These are phyloP conservation scores for Phrynocephalus vlangalii DNA, from an alignment of 2,797 vertebrate genomes.

Conservation along the genomic window DNA sequence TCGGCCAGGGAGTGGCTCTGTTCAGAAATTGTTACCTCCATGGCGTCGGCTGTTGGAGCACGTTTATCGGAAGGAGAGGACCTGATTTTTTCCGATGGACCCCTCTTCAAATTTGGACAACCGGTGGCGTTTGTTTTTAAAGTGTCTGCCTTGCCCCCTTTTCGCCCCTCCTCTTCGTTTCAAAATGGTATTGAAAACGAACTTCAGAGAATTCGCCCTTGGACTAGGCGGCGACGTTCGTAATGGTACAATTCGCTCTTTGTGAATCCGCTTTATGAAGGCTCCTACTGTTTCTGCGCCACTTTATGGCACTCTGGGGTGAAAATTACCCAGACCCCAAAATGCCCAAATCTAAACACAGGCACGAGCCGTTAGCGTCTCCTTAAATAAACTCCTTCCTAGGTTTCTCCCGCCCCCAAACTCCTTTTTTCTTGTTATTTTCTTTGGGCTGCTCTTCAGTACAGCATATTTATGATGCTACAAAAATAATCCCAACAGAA, in stretches of 20 bases:
- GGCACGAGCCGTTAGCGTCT: constrained; percentile 64
- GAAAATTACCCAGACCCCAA: constrained; percentile 59
- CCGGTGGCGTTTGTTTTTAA: fast-evolving
- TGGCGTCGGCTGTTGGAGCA: background rate
- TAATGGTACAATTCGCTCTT: constrained; percentile 72
- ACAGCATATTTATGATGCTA: constrained; percentile 35
- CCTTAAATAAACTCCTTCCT: constrained; percentile 1
- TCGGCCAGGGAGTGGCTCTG: background rate
- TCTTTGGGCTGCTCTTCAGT: constrained; percentile 59
- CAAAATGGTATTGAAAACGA: constrained; percentile 22
- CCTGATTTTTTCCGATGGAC: background rate
- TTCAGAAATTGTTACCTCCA: fast-evolving
- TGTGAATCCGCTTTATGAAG: constrained; percentile 69
- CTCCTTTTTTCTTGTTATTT: constrained; percentile 31
- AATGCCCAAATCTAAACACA: constrained; percentile 62
- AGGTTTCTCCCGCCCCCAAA: too few species aligned
- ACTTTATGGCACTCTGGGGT: constrained; percentile 41
- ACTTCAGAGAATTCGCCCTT: constrained; percentile 55
- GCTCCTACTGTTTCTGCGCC: constrained; percentile 63
- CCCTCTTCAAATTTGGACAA: constrained; percentile 10
- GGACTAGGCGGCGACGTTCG: constrained; percentile 58
- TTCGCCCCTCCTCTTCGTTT: background rate
- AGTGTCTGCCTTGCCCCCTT: background rate
- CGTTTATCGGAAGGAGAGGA: background rate
- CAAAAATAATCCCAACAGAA: constrained; percentile 37